Base-by-base conservation (phyloP, 1,140 invertebrate genomes). In the Aphelinus certus region DNA sequence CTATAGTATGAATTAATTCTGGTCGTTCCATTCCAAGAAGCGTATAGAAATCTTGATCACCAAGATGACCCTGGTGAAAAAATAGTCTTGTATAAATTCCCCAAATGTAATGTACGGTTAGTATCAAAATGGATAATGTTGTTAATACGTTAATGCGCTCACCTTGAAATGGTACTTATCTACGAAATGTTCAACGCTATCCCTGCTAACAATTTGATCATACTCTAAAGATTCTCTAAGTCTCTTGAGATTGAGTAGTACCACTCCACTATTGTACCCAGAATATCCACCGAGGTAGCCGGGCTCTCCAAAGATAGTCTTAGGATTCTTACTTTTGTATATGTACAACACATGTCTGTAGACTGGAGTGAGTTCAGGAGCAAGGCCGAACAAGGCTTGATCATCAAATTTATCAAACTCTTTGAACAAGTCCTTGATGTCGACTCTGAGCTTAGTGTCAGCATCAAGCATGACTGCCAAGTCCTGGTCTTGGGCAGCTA, bases 31-130 rank as follows among this genome's bases (percentile, higher is more conserved):
- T 88, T 47, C 89, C 90, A 4, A 96, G 78, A 46, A 97, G 82
- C 0, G 95, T 95, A 81, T 94, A 97, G 84, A 95, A 95, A 87
- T 96, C 95, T 86, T 96, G 95, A 86, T 96, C 95, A 3, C 95
- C 95, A 42, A 97, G 88, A 85, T 96, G 94, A 6, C 95, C 95
- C 87, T 92, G 83, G 66, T 91, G 80, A 45, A 63, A 60, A 56
- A 66, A 51, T 53, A 26, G 26, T 51, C 26, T 26, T 26, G 26
- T 26, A 26, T 26, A 26, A 26, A 26, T 26, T 26, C 26, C 26
- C 26, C 26, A 26, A 26, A 26, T 26, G 26, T 26, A 26, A 26
- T 26, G 26, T 26, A 26, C 26, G 26, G 26, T 26, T 26, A 26
- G 26, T 26, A 26, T 26, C 26, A 26, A 26, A 26, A 26, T 26